Base-by-base conservation (phyloP, 2,113 vertebrate genomes). In the Trochalopteron elliotii region DNA sequence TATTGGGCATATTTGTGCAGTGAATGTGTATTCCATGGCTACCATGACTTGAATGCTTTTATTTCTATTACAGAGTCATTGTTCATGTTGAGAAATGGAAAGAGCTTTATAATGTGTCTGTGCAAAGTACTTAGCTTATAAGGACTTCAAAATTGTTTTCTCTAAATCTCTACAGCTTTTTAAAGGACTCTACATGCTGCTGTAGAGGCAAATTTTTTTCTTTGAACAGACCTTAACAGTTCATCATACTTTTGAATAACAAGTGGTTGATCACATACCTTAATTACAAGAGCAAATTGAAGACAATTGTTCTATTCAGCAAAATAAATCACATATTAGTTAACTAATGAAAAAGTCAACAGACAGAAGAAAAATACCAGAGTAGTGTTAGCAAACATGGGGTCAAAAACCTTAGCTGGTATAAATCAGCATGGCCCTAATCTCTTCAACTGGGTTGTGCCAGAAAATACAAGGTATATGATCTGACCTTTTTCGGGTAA, bases 341-440 rank as follows among this genome's bases (percentile, higher is more conserved):
- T 96, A 96, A 85, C 35, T 95, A 97, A 97, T 95, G 53, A 91
- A 97, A 97, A 97, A 89, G 49, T 95, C 89, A 96, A 23, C 55
- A 95, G 94, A 78, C 15, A 93, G 81, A 97, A 85, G 89, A 96
- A 91, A 82, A 83, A 89, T 63, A 81, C 42, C n/a, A 74, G 40
- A 93, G 30, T 3, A 25, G 10, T 35, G 59, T 90, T 90, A 67
- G 91, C 75, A 95, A 97, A 93, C n/a, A 81, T 33, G 61, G 82
- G 72, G 68, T 25, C 23, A 76, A 80, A 80, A 90, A 44, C 40
- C 56, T 83, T 61, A 44, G 35, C 44, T 90, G 45, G 15, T 61
- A 39, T 42, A 82, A 61, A 71, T 74, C 53, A 79, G 11, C 21
- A n/a, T 68, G 16, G 17, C 30, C 42, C 68, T 63, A 31, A 77